A percentile compares a stretch with the other conserved stretches of the same genome.
phyloP scores from a whole-genome alignment of 1,140 invertebrate species.

The Formica selysi region DNA sequence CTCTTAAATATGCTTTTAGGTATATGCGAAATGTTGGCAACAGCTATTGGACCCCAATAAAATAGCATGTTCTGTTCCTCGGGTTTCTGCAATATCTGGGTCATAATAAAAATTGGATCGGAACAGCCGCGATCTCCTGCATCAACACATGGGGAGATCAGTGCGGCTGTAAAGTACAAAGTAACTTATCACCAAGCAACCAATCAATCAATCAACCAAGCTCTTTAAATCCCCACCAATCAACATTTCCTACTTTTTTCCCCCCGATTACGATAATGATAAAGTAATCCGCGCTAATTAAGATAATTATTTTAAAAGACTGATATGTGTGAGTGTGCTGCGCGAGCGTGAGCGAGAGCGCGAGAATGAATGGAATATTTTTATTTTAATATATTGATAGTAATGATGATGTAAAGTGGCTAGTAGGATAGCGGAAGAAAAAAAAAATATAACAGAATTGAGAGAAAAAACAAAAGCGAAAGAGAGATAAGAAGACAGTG shows the following conservation, averaged over 20 bases:
- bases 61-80: conserved; percentile 94
- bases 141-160: conserved; percentile 94
- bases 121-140: conserved; percentile 92
- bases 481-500: conserved; percentile 52
- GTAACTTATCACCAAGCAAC: conserved; percentile 82
- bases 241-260: conserved; percentile 63
- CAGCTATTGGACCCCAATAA: conserved; percentile 94
- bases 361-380: conserved; percentile 85
- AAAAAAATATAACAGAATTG: conserved; percentile 70
- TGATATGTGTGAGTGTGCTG: conserved; percentile 83
- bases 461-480: conserved; percentile 56
- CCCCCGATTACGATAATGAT: conserved; percentile 84
- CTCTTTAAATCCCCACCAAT: conserved; percentile 62
- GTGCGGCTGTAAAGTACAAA: conserved; percentile 90
- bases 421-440: conserved; percentile 81
- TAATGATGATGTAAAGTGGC: conserved; percentile 84
- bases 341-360: conserved; percentile 84
- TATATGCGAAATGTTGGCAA: conserved; percentile 93
- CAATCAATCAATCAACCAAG: conserved; percentile 41
- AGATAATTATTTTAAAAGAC: conserved; percentile 85
- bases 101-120: conserved; percentile 92
- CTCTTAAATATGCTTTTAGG: conserved; percentile 76
- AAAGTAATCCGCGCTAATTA: conserved; percentile 83
- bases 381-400: conserved; percentile 87
- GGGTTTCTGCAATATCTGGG: conserved; percentile 92